Percentiles rank a stretch among this genome's conserved stretches.
Evolutionary conservation across 2,113 vertebrate genomes (phyloP).

Genomic region (Rissa tridactyla): DNA sequence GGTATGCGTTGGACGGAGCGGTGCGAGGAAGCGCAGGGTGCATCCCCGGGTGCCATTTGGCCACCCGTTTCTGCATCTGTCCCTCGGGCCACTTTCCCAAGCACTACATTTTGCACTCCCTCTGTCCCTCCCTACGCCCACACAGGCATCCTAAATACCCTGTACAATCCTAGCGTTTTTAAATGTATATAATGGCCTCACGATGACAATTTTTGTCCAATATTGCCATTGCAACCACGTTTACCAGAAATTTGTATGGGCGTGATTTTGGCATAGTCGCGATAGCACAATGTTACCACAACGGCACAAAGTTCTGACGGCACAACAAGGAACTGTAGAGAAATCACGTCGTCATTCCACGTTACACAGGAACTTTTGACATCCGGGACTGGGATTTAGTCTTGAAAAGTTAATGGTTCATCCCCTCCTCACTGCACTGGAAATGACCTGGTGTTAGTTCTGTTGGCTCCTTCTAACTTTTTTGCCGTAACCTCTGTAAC

Average conservation of each 20-base stretch:
- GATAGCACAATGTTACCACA: not conserved
- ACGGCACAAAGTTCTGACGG: not conserved
- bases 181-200: not conserved
- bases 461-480: not conserved
- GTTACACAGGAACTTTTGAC: not conserved
- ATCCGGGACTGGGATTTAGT: not conserved
- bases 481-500: not conserved
- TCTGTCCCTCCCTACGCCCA: not conserved
- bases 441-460: not conserved
- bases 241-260: not conserved
- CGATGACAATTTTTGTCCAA: not conserved
- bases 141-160: not conserved
- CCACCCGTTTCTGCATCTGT: not conserved
- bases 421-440: not conserved
- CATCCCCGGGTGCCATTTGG: fast-evolving
- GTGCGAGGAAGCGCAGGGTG: not conserved
- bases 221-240: not conserved
- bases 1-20: not conserved
- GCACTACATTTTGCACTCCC: not conserved
- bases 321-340: not conserved
- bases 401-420: not conserved
- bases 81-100: not conserved
- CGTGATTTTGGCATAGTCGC: not conserved
- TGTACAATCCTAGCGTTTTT: not conserved
- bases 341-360: not conserved